Evolutionary conservation across 2,113 vertebrate species (phyloP), one percentile per base, ranked within the genome.

Genomic region (Cebus imitator): DNA sequence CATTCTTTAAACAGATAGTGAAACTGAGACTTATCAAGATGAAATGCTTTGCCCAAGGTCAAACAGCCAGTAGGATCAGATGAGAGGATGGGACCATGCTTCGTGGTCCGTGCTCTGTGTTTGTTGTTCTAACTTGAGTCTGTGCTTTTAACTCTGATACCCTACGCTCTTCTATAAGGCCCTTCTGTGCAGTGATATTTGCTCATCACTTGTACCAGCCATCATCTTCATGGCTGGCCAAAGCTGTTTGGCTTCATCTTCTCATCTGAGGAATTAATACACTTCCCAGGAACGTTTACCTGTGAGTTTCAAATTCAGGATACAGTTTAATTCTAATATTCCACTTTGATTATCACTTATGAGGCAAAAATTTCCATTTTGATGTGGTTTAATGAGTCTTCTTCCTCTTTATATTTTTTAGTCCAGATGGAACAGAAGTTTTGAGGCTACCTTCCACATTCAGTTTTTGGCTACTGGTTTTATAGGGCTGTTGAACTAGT

Each of bases 331-430:
- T 57, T 94, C 32, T 95, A 66, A 73, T 81, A 57, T 87, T 94
- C 52, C n/a, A 84, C 50, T 57, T 96, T 93, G 48, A 55, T 82
- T 91, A 94, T 45, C 40, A 61, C 50, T 90, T 89, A 37, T 82
- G 73, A 93, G 45, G 58, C 55, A 92, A 68, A 93, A 75, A 43
- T 76, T 95, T 96, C 66, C 58, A 95, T 79, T 92, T 95, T 96
- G 86, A 72, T 88, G 37, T 88, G 30, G 45, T 37, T 73, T 95
- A 91, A 79, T 89, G 58, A 57, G 52, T 88, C 82, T 89, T 84
- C 61, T 87, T 92, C 72, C 80, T 96, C 45, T 97, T 80, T 61
- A 18, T 82, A 84, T 94, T 96, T 96, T 96, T 95, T 87, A 88
- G 84, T 75, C 57, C 57, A 66, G 2, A 40, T 95, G 86, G 82